phyloP scores from a whole-genome alignment of 1,140 invertebrate genomes.

The Caerostris darwini region DNA sequence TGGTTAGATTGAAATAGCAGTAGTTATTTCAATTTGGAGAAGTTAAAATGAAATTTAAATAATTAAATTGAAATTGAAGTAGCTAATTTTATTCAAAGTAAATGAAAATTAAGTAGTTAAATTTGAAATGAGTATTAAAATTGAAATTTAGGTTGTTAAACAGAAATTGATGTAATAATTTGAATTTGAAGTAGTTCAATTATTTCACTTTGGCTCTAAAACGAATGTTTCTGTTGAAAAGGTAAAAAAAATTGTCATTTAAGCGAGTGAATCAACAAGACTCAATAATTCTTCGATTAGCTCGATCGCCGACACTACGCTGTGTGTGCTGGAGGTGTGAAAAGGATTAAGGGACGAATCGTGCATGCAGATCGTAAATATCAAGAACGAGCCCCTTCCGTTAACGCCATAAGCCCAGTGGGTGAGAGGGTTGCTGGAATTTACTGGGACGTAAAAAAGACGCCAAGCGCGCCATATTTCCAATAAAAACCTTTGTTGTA shows the following conservation, averaged over 20 bases:
- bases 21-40: no score
- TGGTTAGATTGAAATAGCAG: no score
- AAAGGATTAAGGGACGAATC: constrained; percentile 45
- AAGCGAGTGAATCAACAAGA: constrained; percentile 60
- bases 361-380: constrained; percentile 70
- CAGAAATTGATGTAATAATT: no score
- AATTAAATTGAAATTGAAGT: no score
- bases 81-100: no score
- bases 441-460: constrained; percentile 12
- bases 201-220: background rate
- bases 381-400: constrained; percentile 11
- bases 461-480: background rate
- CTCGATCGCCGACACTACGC: constrained; percentile 28
- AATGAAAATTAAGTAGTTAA: no score
- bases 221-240: background rate
- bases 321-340: constrained; percentile 30
- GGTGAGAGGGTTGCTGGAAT: background rate
- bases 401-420: constrained; percentile 47
- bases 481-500: background rate
- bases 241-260: constrained; percentile 46
- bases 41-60: no score
- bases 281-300: constrained; percentile 68
- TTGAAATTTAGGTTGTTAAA: no score
- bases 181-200: background rate
- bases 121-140: no score